phyloP scores from a whole-genome alignment of 2,113 vertebrate genomes.

The Microcebus tavaratra region DNA sequence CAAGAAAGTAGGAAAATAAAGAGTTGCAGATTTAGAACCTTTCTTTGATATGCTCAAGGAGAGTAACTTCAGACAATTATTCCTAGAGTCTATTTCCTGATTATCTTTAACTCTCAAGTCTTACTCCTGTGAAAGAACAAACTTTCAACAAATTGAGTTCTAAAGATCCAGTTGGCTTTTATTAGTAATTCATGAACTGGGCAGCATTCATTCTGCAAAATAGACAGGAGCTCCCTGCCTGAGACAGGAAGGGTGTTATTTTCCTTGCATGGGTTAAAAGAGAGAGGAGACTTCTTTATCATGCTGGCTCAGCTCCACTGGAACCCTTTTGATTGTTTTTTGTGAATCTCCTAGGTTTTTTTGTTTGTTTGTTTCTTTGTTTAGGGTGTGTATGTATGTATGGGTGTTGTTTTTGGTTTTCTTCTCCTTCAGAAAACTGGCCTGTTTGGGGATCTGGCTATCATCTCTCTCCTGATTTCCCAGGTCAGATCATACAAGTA shows the following conservation, averaged over 20 bases:
- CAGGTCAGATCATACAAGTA: not conserved
- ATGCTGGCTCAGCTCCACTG: fast-evolving
- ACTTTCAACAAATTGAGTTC: not conserved
- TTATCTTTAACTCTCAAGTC: not conserved
- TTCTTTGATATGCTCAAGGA: not conserved
- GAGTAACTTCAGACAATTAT: not conserved
- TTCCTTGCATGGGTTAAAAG: not conserved
- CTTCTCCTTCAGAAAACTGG: not conserved
- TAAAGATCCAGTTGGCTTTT: not conserved
- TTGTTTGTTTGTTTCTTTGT: not conserved
- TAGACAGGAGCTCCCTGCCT: not conserved
- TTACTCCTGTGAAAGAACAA: not conserved
- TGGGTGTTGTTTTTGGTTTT: too few species aligned
- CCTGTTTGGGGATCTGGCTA: not conserved
- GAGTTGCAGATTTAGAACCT: not conserved
- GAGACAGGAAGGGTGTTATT: not conserved
- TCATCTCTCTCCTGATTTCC: not conserved
- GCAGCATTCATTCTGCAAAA: not conserved
- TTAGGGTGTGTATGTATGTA: too few species aligned
- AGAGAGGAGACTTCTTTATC: not conserved
- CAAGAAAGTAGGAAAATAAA: not conserved
- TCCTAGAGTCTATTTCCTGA: not conserved
- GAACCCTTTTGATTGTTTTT: not conserved
- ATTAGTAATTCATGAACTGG: not conserved
- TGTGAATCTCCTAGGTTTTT: not conserved